A percentile compares a stretch with the other conserved stretches of the same genome.
These are phyloP conservation scores for Eupithecia centaureata DNA, from an alignment of 2,888 invertebrate genomes.

Conservation along the genomic window DNA sequence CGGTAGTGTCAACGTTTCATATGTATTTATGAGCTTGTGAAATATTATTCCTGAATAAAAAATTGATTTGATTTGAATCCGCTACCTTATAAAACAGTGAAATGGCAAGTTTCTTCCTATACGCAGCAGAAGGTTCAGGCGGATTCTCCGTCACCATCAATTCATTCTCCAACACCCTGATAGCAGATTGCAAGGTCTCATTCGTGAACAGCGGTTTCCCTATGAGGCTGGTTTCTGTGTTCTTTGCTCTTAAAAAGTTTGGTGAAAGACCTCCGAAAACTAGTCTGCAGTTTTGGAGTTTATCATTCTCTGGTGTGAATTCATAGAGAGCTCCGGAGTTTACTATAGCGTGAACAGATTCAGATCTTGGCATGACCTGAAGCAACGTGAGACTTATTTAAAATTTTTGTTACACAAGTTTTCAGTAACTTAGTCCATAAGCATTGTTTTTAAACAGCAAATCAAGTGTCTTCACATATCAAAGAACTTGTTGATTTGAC, in stretches of 20 bases:
- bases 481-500: too few species aligned
- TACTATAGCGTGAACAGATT: slow-evolving; percentile 89
- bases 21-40: too few species aligned
- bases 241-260: slow-evolving; percentile 68
- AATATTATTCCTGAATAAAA: too few species aligned
- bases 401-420: neutral
- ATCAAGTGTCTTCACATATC: too few species aligned
- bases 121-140: slow-evolving; percentile 83
- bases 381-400: neutral
- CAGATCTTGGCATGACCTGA: slow-evolving; percentile 88
- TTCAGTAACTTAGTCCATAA: too few species aligned
- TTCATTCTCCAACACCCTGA: slow-evolving; percentile 55
- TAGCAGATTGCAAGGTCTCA: slow-evolving; percentile 65
- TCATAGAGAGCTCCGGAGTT: slow-evolving; percentile 89
- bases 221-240: slow-evolving; percentile 76
- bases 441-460: too few species aligned
- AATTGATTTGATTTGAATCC: too few species aligned
- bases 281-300: slow-evolving; percentile 58
- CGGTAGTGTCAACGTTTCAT: too few species aligned
- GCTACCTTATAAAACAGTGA: slow-evolving; percentile 77
- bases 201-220: slow-evolving; percentile 72
- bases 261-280: slow-evolving; percentile 84
- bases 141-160: slow-evolving; percentile 59
- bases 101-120: slow-evolving; percentile 83
- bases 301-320: slow-evolving; percentile 54